Evolutionary conservation across 1,140 invertebrate species (phyloP).

Genomic region (Cecropterus lyciades): DNA sequence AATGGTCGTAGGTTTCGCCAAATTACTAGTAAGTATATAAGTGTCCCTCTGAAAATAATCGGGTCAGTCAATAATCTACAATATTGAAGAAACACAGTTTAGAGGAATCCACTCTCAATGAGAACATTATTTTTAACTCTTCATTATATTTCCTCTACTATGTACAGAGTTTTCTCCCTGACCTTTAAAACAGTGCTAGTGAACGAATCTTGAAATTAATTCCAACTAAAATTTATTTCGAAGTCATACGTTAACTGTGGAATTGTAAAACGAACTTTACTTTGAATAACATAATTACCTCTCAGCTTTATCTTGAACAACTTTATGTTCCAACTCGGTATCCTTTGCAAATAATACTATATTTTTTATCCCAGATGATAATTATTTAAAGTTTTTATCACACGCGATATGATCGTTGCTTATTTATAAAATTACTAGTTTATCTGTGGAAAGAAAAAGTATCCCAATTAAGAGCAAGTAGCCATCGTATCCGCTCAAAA

Average conservation of each 20-base stretch:
- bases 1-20: too few species aligned
- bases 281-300: slow-evolving; percentile 17
- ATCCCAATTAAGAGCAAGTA: slow-evolving; percentile 71
- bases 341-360: slow-evolving; percentile 15
- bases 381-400: slow-evolving; percentile 36
- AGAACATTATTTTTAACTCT: too few species aligned
- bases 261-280: slow-evolving; percentile 1
- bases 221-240: too few species aligned
- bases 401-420: slow-evolving; percentile 36
- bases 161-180: too few species aligned
- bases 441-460: slow-evolving; percentile 57
- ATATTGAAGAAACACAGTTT: too few species aligned
- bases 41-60: too few species aligned
- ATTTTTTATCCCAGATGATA: slow-evolving; percentile 11
- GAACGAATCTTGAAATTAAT: too few species aligned
- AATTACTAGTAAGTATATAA: too few species aligned
- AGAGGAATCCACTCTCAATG: too few species aligned
- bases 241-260: neutral
- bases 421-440: slow-evolving; percentile 34
- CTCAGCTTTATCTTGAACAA: slow-evolving; percentile 3
- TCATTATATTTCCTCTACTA: too few species aligned
- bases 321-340: slow-evolving; percentile 4
- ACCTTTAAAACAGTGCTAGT: too few species aligned
- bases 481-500: slow-evolving; percentile 65
- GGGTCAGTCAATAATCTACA: too few species aligned